phyloP scores from a whole-genome alignment of 2,888 invertebrate genomes.

The Eupithecia dodoneata region DNA sequence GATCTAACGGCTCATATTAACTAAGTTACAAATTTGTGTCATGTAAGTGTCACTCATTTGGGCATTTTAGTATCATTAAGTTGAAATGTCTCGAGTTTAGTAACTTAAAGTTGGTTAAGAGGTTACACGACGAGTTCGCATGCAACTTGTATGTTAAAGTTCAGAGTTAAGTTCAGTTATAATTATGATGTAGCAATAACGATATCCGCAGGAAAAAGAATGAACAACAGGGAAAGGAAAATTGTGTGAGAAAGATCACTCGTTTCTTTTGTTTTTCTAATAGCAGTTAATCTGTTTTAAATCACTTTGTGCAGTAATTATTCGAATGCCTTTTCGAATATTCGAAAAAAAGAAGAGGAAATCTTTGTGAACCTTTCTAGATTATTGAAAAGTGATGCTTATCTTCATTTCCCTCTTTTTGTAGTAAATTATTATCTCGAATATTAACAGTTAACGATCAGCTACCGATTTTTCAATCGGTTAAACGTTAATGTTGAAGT shows the following conservation, averaged over 20 bases:
- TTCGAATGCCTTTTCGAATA: neutral
- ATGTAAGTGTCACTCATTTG: conserved; percentile 27
- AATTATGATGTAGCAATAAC: conserved; percentile 12
- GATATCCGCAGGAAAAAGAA: conserved; percentile 5
- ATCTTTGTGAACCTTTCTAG: neutral
- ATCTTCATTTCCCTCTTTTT: neutral
- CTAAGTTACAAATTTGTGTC: conserved; percentile 23
- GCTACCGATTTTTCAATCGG: conserved; percentile 5
- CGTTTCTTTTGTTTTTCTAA: conserved; percentile 1
- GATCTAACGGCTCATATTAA: conserved; percentile 15
- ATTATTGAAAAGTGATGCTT: neutral
- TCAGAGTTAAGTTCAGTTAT: conserved; percentile 29
- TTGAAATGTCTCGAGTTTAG: conserved; percentile 33
- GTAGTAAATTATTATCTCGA: neutral
- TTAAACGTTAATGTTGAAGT: conserved; percentile 19
- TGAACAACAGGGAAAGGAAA: neutral
- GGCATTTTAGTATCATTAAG: conserved; percentile 33
- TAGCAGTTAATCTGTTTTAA: neutral
- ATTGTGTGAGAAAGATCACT: neutral
- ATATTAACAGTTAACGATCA: neutral
- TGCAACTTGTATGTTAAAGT: conserved; percentile 32
- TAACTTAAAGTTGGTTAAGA: conserved; percentile 40
- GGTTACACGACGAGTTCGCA: conserved; percentile 35
- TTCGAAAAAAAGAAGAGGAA: neutral
- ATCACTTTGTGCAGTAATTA: neutral